Conservation (phyloP, 2,797 vertebrate genomes). For the Gephyroberyx darwinii region DNA sequence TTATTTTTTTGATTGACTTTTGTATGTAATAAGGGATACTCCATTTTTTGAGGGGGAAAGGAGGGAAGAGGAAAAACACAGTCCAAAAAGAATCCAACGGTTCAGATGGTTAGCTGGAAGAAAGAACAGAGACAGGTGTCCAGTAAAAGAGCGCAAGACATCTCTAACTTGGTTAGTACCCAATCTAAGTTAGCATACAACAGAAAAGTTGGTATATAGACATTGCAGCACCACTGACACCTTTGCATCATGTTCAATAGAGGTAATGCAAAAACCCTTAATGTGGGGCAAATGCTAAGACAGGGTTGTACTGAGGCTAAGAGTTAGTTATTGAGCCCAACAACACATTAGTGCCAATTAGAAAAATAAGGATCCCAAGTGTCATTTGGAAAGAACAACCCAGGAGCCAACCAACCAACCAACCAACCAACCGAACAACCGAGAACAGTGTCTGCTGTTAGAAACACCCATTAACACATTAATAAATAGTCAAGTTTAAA, state of each 20-base stretch:
- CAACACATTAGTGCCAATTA: slow-evolving; percentile 68
- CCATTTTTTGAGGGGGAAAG: slow-evolving; percentile 67
- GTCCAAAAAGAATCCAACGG: slow-evolving; percentile 84
- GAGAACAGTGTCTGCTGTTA: slow-evolving; percentile 71
- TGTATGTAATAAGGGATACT: slow-evolving; percentile 60
- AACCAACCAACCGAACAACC: too few species aligned
- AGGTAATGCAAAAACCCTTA: slow-evolving; percentile 32
- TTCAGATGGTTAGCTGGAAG: slow-evolving; percentile 92
- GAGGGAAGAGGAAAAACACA: slow-evolving; percentile 64
- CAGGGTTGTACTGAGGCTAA: slow-evolving; percentile 35
- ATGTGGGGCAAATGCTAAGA: slow-evolving; percentile 33
- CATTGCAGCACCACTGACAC: slow-evolving; percentile 38
- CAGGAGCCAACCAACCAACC: slow-evolving; percentile 50
- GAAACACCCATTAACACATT: slow-evolving; percentile 69
- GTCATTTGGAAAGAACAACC: slow-evolving; percentile 67
- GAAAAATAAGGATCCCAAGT: slow-evolving; percentile 62
- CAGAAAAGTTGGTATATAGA: slow-evolving; percentile 45
- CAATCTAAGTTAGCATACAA: slow-evolving; percentile 49
- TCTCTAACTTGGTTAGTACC: slow-evolving; percentile 70
- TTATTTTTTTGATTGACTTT: slow-evolving; percentile 48
- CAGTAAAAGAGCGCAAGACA: slow-evolving; percentile 68
- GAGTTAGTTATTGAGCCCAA: slow-evolving; percentile 69
- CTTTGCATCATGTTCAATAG: slow-evolving; percentile 41
- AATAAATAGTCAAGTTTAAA: slow-evolving; percentile 69
- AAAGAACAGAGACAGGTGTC: slow-evolving; percentile 77